Percentiles rank a stretch among this genome's conserved stretches.
phyloP scores from a whole-genome alignment of 2,888 invertebrate genomes.

The Melieria crassipennis region DNA sequence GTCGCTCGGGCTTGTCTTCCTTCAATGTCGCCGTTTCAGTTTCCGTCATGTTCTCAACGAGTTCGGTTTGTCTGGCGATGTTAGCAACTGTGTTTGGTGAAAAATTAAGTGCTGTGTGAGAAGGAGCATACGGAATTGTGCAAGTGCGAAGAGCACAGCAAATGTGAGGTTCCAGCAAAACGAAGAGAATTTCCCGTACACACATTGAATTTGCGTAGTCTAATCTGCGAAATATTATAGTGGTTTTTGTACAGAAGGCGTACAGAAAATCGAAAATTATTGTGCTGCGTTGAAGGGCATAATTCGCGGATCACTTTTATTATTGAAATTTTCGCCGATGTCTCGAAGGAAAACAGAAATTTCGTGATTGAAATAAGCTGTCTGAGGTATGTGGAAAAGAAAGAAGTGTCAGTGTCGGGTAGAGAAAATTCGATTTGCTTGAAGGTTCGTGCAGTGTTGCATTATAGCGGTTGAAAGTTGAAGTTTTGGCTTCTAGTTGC shows the following conservation, averaged over 20 bases:
- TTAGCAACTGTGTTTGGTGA: slow-evolving; percentile 34
- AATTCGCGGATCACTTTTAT: slow-evolving; percentile 39
- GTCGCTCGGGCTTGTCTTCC: slow-evolving; percentile 31
- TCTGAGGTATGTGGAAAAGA: slow-evolving; percentile 68
- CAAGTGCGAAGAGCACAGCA: slow-evolving; percentile 42
- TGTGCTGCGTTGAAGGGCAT: slow-evolving; percentile 33
- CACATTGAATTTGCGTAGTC: slow-evolving; percentile 19
- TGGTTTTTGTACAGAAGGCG: slow-evolving; percentile 38
- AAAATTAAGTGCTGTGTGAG: slow-evolving; percentile 34
- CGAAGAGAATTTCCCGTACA: slow-evolving; percentile 34
- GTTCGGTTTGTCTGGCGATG: slow-evolving; percentile 38
- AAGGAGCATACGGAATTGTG: slow-evolving; percentile 40
- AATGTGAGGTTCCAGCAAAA: slow-evolving; percentile 25
- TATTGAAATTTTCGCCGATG: slow-evolving; percentile 68
- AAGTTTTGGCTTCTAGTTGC: no score
- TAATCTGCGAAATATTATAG: slow-evolving; percentile 37
- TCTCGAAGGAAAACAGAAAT: slow-evolving; percentile 69
- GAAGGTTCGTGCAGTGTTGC: slow-evolving; percentile 20
- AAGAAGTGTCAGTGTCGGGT: slow-evolving; percentile 23
- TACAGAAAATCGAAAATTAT: slow-evolving; percentile 42
- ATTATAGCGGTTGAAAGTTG: neutral
- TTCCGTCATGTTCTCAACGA: slow-evolving; percentile 52
- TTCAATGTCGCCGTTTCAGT: slow-evolving; percentile 49
- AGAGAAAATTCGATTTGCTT: slow-evolving; percentile 28
- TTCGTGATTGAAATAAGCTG: slow-evolving; percentile 71